phyloP scores from a whole-genome alignment of 2,888 invertebrate species.

The Chorisops tibialis region DNA sequence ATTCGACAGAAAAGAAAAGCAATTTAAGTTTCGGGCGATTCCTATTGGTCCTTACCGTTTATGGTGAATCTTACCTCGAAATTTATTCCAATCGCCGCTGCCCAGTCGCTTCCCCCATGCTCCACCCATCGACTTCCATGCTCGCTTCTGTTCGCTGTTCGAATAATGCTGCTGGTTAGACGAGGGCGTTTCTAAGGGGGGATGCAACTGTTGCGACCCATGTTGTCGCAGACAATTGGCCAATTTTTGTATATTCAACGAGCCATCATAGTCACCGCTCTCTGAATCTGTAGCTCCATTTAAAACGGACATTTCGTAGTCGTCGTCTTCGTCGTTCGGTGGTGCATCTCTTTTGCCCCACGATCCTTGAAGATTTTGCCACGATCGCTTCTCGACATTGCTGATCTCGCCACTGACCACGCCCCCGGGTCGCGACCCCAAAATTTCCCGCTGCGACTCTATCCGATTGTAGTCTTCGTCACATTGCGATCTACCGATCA shows the following conservation, averaged over 20 bases:
- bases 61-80: conserved; percentile 51
- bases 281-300: conserved; percentile 36
- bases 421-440: too few relatives aligned
- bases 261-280: background rate
- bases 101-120: conserved; percentile 70
- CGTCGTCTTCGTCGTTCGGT: conserved; percentile 7
- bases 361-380: conserved; percentile 65
- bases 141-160: conserved; percentile 58
- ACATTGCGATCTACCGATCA: too few relatives aligned
- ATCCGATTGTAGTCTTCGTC: too few relatives aligned
- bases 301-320: conserved; percentile 29
- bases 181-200: background rate
- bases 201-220: too few relatives aligned
- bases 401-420: too few relatives aligned
- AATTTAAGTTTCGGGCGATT: background rate
- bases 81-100: conserved; percentile 55
- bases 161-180: background rate
- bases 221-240: background rate
- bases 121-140: conserved; percentile 68
- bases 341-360: conserved; percentile 64
- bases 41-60: background rate
- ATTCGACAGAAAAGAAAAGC: background rate
- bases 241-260: conserved; percentile 7
- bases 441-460: too few relatives aligned
- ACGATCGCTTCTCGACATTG: conserved; percentile 58